These are phyloP conservation scores for Etheostoma spectabile DNA, from an alignment of 2,113 vertebrate species.

Conservation along the genomic window DNA sequence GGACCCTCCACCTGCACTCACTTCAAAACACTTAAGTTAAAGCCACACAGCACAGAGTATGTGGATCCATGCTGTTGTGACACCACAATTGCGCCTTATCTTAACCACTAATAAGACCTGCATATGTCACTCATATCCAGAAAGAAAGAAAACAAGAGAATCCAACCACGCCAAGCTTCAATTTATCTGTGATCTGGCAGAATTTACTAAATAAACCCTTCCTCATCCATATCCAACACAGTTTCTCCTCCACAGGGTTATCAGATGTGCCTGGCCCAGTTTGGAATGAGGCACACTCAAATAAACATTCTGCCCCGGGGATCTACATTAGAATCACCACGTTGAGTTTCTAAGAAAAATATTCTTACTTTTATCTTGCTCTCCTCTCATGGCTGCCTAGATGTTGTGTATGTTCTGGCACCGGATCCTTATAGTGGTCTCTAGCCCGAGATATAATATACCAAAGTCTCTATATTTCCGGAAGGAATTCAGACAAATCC, in stretches of 20 bases:
- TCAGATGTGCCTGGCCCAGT: constrained; percentile 71
- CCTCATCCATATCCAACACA: constrained; percentile 32
- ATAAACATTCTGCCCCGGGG: constrained; percentile 69
- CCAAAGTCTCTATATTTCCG: constrained; percentile 30
- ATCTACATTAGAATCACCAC: constrained; percentile 56
- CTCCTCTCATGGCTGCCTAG: constrained; percentile 46
- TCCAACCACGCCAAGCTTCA: constrained; percentile 43
- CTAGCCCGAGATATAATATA: constrained; percentile 15
- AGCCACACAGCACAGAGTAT: constrained; percentile 45
- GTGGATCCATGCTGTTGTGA: constrained; percentile 36
- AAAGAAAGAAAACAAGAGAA: constrained; percentile 56
- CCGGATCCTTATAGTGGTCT: constrained; percentile 17
- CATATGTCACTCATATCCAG: constrained; percentile 44
- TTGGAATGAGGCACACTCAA: constrained; percentile 72
- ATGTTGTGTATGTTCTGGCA: constrained; percentile 63
- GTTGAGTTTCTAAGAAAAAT: constrained; percentile 63
- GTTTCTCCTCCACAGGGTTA: constrained; percentile 69
- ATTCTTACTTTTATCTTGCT: constrained; percentile 51
- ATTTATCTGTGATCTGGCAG: constrained; percentile 66
- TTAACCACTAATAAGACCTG: constrained; percentile 53
- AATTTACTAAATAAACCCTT: constrained; percentile 36
- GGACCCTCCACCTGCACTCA: constrained; percentile 31
- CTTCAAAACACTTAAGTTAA: constrained; percentile 39
- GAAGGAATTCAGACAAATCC: constrained; percentile 40
- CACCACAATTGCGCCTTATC: constrained; percentile 43